phyloP scores from a whole-genome alignment of 2,888 invertebrate species.

The Pegoplata infirma region DNA sequence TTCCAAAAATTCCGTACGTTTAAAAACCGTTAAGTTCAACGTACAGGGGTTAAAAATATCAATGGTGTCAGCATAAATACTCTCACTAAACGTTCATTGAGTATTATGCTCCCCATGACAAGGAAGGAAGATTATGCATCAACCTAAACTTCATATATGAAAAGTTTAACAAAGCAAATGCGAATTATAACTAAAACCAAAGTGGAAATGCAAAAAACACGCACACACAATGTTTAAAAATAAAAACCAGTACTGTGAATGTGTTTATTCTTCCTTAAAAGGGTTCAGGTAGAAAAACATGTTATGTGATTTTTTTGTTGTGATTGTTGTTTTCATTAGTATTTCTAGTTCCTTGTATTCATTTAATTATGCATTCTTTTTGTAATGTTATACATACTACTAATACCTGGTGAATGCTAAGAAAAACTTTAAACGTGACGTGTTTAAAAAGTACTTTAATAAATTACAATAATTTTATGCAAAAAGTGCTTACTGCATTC shows the following conservation, averaged over 20 bases:
- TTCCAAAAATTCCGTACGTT: constrained; percentile 89
- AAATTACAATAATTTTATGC: constrained; percentile 25
- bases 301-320: background rate
- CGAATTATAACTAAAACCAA: constrained; percentile 65
- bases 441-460: constrained; percentile 26
- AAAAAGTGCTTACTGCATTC: too few relatives aligned
- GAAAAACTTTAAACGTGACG: constrained; percentile 30
- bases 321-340: background rate
- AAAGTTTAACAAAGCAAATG: constrained; percentile 62
- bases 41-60: constrained; percentile 70
- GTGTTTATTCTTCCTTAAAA: constrained; percentile 15
- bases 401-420: background rate
- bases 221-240: background rate
- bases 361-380: constrained; percentile 3
- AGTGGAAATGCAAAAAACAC: background rate
- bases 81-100: constrained; percentile 92
- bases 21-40: constrained; percentile 60
- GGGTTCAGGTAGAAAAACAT: background rate
- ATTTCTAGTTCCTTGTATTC: constrained; percentile 5
- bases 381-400: constrained; percentile 8
- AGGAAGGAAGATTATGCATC: constrained; percentile 80
- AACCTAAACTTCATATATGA: constrained; percentile 38
- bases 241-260: constrained; percentile 18
- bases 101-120: constrained; percentile 93
- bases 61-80: constrained; percentile 89